These are phyloP conservation scores for Athetis lepigone DNA, from an alignment of 2,888 invertebrate species.

Conservation along the genomic window DNA sequence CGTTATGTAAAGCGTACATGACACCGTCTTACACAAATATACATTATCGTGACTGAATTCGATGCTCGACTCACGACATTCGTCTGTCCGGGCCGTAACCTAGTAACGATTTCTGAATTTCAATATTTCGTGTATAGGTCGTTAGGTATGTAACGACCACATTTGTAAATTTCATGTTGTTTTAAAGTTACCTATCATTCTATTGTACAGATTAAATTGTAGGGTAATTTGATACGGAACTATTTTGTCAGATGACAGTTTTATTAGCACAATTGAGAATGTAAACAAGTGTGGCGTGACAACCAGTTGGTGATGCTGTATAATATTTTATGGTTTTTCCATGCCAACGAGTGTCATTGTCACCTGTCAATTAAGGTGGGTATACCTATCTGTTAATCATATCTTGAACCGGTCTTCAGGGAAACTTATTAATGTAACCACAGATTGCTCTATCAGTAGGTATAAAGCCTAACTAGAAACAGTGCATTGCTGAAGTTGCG, in stretches of 20 bases:
- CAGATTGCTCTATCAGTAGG: constrained; percentile 14
- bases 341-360: constrained; percentile 39
- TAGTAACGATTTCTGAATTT: constrained; percentile 87
- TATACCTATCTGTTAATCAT: constrained; percentile 32
- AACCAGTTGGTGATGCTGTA: constrained; percentile 27
- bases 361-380: constrained; percentile 37
- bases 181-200: constrained; percentile 17
- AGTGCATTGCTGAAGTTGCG: not conserved
- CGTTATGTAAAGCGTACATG: not conserved
- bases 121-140: constrained; percentile 76
- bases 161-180: constrained; percentile 43
- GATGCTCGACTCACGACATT: constrained; percentile 72
- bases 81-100: constrained; percentile 77
- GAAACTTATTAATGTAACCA: constrained; percentile 35
- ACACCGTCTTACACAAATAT: constrained; percentile 55
- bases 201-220: constrained; percentile 8
- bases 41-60: constrained; percentile 77
- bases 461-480: not conserved
- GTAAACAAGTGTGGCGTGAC: constrained; percentile 36
- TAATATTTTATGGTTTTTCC: constrained; percentile 56
- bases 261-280: constrained; percentile 34
- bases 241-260: constrained; percentile 40
- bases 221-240: constrained; percentile 38
- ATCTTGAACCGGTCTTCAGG: constrained; percentile 45
- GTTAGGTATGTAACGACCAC: constrained; percentile 35